Evolutionary conservation across 2,113 vertebrate species (phyloP).

Genomic region (Myiopsitta monachus): DNA sequence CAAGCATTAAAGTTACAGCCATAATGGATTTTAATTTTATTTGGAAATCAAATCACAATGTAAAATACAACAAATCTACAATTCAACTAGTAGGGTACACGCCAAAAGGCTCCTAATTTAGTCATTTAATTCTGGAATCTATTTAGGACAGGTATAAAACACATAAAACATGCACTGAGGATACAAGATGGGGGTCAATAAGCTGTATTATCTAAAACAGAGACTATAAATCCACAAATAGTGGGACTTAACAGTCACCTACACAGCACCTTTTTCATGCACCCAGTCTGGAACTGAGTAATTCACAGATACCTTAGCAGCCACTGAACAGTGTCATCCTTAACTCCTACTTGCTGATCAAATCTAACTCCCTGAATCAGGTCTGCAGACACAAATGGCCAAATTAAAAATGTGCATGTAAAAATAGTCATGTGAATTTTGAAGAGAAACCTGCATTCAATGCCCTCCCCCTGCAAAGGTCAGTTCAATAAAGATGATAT

Average conservation of each 20-base stretch:
- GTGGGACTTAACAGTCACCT: not conserved
- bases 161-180: not conserved
- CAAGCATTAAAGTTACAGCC: not conserved
- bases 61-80: not conserved
- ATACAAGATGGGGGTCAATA: not conserved
- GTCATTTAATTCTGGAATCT: not conserved
- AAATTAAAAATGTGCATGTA: not conserved
- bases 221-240: not conserved
- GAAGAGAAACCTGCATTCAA: not conserved
- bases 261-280: not conserved
- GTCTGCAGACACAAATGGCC: not conserved
- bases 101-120: not conserved
- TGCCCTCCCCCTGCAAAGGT: not conserved
- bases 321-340: not conserved
- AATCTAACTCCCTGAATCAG: not conserved
- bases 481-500: not conserved
- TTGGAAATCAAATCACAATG: not conserved
- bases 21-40: not conserved
- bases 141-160: not conserved
- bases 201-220: not conserved
- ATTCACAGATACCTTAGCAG: not conserved
- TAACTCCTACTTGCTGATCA: not conserved
- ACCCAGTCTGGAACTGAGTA: not conserved
- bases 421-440: not conserved
- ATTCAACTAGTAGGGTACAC: not conserved